Evolutionary conservation across 2,113 vertebrate species (phyloP).

Genomic region (Gymnobelideus leadbeateri): DNA sequence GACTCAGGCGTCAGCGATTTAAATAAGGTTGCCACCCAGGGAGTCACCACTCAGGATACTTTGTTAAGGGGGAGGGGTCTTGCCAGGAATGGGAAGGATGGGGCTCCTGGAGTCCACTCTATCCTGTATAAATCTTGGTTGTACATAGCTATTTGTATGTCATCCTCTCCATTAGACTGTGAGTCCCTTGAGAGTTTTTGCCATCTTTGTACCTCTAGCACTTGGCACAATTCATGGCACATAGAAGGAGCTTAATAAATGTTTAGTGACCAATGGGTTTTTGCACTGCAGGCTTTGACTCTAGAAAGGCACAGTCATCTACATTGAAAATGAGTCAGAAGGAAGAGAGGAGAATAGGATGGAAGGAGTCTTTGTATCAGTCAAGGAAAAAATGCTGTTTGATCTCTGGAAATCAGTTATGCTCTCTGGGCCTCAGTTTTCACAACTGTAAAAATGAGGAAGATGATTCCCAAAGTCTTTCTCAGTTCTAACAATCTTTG

Average conservation of each 20-base stretch:
- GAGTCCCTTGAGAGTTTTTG: not conserved
- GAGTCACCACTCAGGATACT: not conserved
- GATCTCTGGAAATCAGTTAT: not conserved
- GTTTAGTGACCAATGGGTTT: not conserved
- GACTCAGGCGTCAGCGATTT: constrained; percentile 50
- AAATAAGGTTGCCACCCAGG: constrained; percentile 44
- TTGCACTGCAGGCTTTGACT: not conserved
- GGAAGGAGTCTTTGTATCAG: not conserved
- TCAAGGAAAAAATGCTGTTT: not conserved
- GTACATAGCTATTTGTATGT: not conserved
- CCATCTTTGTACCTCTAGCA: not conserved
- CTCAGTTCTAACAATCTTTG: not conserved
- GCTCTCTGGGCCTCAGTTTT: not conserved
- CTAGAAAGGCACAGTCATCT: not conserved
- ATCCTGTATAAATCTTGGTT: not conserved
- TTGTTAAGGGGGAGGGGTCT: not conserved
- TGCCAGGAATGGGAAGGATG: not conserved
- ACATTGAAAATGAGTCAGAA: not conserved
- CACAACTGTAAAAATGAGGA: not conserved
- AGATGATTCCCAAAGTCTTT: not conserved
- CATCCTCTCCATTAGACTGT: not conserved
- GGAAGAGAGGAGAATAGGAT: constrained; percentile 21
- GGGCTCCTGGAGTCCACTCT: not conserved
- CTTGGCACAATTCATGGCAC: not conserved
- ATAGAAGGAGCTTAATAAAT: not conserved